phyloP scores from a whole-genome alignment of 2,888 invertebrate species.

The Drosophila maculinotata region DNA sequence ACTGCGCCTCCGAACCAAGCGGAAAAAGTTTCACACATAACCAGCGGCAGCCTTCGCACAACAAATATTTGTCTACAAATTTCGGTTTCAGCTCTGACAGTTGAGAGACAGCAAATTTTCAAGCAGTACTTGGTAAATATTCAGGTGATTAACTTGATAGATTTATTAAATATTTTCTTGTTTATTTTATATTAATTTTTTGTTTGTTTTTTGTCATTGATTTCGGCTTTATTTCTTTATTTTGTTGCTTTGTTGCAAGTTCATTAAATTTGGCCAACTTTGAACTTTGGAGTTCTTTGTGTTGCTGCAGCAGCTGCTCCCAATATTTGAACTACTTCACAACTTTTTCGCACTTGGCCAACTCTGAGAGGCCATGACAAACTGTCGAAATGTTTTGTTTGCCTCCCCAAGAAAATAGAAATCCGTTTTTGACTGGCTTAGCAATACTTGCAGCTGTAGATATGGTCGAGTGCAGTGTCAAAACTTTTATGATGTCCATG shows the following conservation, averaged over 20 bases:
- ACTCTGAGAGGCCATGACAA: constrained; percentile 43
- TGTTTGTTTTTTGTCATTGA: not conserved
- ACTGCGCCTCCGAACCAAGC: constrained; percentile 83
- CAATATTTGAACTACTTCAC: constrained; percentile 33
- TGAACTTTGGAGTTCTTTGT: constrained; percentile 49
- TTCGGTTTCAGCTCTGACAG: constrained; percentile 32
- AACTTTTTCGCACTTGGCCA: constrained; percentile 38
- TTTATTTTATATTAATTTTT: not conserved
- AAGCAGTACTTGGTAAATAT: constrained; percentile 4
- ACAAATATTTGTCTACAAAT: constrained; percentile 1
- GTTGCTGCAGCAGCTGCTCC: constrained; percentile 52
- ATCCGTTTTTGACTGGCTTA: not conserved
- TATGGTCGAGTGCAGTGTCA: constrained; percentile 15
- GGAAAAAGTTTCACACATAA: constrained; percentile 84
- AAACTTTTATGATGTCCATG: constrained; percentile 23
- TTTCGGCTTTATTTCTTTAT: no score
- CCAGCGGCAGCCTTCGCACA: constrained; percentile 37
- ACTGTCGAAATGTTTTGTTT: constrained; percentile 53
- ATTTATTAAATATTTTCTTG: not conserved
- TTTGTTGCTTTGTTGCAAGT: constrained; percentile 44
- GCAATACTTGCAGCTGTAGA: constrained; percentile 11
- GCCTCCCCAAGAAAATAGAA: constrained; percentile 10
- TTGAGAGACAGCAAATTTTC: not conserved
- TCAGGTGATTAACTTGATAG: constrained; percentile 41
- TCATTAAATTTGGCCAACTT: constrained; percentile 62